Conservation (phyloP, 2,888 invertebrate genomes). For the Embidobia sp. region DNA sequence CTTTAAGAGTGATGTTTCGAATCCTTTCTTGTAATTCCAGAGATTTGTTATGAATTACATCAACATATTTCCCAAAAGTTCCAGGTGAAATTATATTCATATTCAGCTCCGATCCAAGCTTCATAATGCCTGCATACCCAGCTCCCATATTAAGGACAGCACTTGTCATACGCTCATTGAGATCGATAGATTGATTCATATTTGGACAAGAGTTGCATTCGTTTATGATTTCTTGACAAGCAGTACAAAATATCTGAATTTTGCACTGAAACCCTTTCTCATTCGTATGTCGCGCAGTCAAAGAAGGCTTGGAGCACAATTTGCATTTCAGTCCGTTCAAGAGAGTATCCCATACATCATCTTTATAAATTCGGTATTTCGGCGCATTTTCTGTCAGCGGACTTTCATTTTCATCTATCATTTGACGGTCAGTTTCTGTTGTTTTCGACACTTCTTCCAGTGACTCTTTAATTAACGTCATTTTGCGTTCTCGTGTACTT, state of each 20-base stretch:
- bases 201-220: background rate
- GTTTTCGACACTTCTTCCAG: background rate
- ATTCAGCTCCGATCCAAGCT: no score
- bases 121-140: no score
- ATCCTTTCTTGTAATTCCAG: no score
- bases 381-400: background rate
- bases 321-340: constrained; percentile 12
- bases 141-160: no score
- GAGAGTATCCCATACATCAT: no score
- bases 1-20: no score
- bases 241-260: constrained; percentile 10
- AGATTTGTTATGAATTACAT: no score
- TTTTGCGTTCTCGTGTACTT: background rate
- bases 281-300: background rate
- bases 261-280: constrained; percentile 11
- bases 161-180: constrained; percentile 9
- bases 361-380: constrained; percentile 15
- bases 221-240: background rate
- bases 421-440: constrained; percentile 1
- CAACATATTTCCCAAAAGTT: no score
- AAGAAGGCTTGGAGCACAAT: background rate
- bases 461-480: background rate
- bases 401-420: background rate
- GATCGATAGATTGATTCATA: background rate
- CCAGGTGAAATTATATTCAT: no score